Conservation (phyloP, 2,113 vertebrate species). For the Chelonoidis abingdonii region DNA sequence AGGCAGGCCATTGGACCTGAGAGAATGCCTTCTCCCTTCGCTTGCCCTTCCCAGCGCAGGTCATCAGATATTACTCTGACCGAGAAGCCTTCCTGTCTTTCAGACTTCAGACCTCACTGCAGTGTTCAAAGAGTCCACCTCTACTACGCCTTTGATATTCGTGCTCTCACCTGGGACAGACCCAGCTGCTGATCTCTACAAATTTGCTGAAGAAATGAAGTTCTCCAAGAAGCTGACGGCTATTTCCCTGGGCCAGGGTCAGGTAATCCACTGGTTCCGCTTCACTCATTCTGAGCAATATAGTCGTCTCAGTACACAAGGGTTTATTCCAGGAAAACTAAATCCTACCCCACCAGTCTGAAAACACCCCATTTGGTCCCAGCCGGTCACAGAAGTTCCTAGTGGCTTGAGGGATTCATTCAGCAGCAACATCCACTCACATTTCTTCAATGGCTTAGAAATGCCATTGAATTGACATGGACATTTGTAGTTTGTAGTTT, state of each 20-base stretch:
- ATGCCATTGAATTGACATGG: background rate
- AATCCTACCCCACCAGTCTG: background rate
- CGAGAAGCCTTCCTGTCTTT: background rate
- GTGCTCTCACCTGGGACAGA: slow-evolving; percentile 91
- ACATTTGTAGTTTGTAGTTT: background rate
- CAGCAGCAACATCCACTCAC: background rate
- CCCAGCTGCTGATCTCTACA: slow-evolving; percentile 90
- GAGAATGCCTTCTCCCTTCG: background rate
- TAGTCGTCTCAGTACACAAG: background rate
- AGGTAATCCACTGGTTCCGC: slow-evolving; percentile 75
- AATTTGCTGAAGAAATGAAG: slow-evolving; percentile 92
- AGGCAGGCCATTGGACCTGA: background rate
- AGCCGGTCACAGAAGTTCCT: too few species aligned
- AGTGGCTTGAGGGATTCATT: background rate
- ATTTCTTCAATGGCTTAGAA: background rate
- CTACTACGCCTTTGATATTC: slow-evolving; percentile 87
- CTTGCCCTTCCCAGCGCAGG: rapidly evolving
- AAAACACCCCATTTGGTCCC: background rate
- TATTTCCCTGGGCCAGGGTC: slow-evolving; percentile 93
- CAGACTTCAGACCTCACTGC: slow-evolving; percentile 87
- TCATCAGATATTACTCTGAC: background rate
- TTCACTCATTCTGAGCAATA: background rate
- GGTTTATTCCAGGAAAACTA: background rate
- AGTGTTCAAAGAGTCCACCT: slow-evolving; percentile 87
- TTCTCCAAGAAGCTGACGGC: slow-evolving; percentile 90